Base-by-base conservation (phyloP, 1,140 invertebrate genomes). In the Drosophila sechellia region DNA sequence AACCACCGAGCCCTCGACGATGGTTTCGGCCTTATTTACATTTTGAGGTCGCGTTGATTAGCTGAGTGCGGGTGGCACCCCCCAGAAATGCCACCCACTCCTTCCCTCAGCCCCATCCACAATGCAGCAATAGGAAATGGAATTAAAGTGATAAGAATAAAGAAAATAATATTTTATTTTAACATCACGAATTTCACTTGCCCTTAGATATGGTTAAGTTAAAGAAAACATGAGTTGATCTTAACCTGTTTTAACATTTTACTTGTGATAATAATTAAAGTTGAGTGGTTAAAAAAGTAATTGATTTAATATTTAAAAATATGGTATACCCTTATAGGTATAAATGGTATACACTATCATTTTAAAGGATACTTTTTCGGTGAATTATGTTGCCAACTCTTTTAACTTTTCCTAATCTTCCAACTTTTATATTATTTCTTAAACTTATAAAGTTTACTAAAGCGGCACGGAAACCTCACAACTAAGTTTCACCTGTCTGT, bases 1-100 rank as follows among this genome's bases (percentile, higher is more conserved):
- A 27, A 31, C 66, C 5, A 37, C 66, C 5, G 37, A 64, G 46
- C 57, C 59, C 58, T 31, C 35, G 13, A 27, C 52, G 69, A 78
- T 57, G 84, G 79, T 58, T 78, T 40, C 5, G 70, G 59, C 68
- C 75, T 78, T 79, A 87, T 91, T 90, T 91, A 84, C 77, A 81
- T 84, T 87, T 79, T 85, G 83, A 84, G 86, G 79, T 73, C 73
- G 79, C 75, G 77, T 84, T 91, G 90, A 91, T 91, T 91, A 91
- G 81, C 90, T 83, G 81, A 91, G 79, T 81, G 90, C 78, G 79
- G 69, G 48, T 66, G 73, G 53, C 31, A 43, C 54, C 39, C 35
- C 58, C 22, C 6, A 37, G 27, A 43, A 37, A 13, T 31, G 6
- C 42, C 70, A 56, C 25, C 12, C 43, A 57, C 39, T 35, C 12